These are phyloP conservation scores for Lamellibrachia columna DNA, from an alignment of 2,888 invertebrate species.

Conservation along the genomic window DNA sequence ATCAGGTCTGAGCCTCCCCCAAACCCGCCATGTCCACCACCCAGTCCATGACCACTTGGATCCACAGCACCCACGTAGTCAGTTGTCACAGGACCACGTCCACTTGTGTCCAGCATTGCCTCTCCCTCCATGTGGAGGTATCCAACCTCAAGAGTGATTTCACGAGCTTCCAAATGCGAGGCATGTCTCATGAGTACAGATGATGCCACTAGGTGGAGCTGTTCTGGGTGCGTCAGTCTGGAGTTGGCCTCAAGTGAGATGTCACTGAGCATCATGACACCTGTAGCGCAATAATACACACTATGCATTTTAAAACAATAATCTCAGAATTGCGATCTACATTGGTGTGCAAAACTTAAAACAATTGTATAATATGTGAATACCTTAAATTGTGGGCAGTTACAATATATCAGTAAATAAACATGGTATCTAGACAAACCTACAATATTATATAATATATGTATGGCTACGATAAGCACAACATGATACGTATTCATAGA, in stretches of 20 bases:
- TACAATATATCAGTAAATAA: too few relatives aligned
- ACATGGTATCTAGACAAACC: too few relatives aligned
- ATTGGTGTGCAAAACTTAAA: too few relatives aligned
- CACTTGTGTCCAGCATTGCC: conserved; percentile 39
- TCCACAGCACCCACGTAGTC: neutral
- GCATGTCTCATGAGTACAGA: conserved; percentile 47
- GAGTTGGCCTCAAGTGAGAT: conserved; percentile 46
- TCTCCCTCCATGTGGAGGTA: conserved; percentile 47
- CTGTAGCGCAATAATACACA: conserved; percentile 34
- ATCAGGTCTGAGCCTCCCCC: conserved; percentile 21
- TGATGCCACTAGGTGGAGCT: conserved; percentile 41
- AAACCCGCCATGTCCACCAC: conserved; percentile 34
- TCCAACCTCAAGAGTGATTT: conserved; percentile 42
- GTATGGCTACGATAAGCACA: too few relatives aligned
- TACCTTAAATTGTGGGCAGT: too few relatives aligned
- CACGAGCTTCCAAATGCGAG: conserved; percentile 43
- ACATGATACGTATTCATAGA: too few relatives aligned
- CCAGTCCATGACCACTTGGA: neutral
- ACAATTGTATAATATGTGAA: too few relatives aligned
- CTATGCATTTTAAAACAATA: neutral
- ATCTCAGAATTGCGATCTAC: too few relatives aligned
- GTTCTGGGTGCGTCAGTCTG: conserved; percentile 39
- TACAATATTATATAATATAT: too few relatives aligned
- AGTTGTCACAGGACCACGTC: conserved; percentile 29
- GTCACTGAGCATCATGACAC: conserved; percentile 42